Conservation (phyloP, 2,888 invertebrate species). For the Drosophila neoperkinsi region DNA sequence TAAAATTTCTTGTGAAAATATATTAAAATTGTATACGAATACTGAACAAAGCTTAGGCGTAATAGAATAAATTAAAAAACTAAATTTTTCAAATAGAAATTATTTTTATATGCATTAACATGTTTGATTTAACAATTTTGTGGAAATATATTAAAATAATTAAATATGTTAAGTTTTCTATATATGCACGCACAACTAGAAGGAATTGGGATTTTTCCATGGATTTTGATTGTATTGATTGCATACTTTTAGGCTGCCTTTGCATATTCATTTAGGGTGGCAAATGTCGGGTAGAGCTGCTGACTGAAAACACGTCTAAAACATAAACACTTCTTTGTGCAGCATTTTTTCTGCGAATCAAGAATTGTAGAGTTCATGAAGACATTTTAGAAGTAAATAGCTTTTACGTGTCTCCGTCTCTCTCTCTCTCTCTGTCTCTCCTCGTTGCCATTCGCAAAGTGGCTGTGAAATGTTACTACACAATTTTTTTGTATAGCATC, state of each 20-base stretch:
- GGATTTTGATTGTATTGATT: not conserved
- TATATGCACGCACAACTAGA: not conserved
- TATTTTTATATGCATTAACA: too few relatives aligned
- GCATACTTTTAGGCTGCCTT: conserved; percentile 30
- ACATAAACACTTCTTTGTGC: not conserved
- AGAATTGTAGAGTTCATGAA: not conserved
- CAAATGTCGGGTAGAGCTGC: not conserved
- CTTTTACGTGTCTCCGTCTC: not conserved
- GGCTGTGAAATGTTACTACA: conserved; percentile 10
- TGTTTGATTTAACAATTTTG: too few relatives aligned
- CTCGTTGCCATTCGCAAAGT: conserved; percentile 1
- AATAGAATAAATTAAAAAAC: too few relatives aligned
- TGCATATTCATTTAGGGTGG: not conserved
- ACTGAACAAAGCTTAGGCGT: too few relatives aligned
- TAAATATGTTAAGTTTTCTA: too few relatives aligned
- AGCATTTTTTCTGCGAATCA: not conserved
- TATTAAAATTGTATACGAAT: not conserved
- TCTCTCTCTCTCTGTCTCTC: not conserved
- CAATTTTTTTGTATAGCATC: conserved; percentile 18
- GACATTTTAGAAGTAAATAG: not conserved
- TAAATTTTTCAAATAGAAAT: too few relatives aligned
- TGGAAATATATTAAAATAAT: too few relatives aligned
- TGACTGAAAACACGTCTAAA: not conserved
- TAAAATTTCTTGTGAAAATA: not conserved
- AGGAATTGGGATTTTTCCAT: not conserved